Evolutionary conservation across 2,113 vertebrate genomes (phyloP), one percentile per base, ranked within the genome.

Genomic region (Oreocharis arfaki): DNA sequence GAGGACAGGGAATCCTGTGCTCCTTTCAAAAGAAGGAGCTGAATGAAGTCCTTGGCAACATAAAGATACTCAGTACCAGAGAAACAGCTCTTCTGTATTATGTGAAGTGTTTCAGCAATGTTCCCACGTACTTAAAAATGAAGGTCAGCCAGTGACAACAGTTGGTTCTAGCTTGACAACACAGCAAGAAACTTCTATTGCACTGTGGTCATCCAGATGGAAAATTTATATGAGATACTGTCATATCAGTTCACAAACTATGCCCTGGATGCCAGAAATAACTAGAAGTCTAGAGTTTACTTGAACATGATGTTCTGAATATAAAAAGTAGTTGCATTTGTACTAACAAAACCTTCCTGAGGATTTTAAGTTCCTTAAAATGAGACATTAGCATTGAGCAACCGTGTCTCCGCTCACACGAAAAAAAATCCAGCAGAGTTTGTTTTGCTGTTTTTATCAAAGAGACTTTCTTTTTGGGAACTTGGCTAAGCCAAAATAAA

Each of bases 121-220:
- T 98, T 98, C 98, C 98, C 98, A 98, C 84, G 96, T 97, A 97
- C 97, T 97, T 91, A 83, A 47, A 95, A 94, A 81, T 49, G 64
- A 95, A 97, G 98, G 97, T 98, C 97, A 98, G 97, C 96, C 97
- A 98, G 97, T 91, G 91, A 98, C 95, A 97, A 96, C 96, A 97
- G 94, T 92, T 57, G 79, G 86, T 74, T 95, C 75, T 87, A 96
- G 96, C 80, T 92, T 80, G 82, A 93, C 76, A 96, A 88, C 92
- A 95, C 96, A 97, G 83, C 22, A 83, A 97, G 96, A 97, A 97
- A 94, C 90, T 94, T 94, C 87, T 95, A 82, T 56, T 90, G 89
- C 50, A 46, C 68, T 96, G 87, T 86, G 80, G 97, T 84, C 89
- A 87, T 84, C 97, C 91, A 95, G 97, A 97, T 96, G 96, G 98